Evolutionary conservation across 2,113 vertebrate genomes (phyloP), one percentile per base, ranked within the genome.

Genomic region (Osmerus mordax): DNA sequence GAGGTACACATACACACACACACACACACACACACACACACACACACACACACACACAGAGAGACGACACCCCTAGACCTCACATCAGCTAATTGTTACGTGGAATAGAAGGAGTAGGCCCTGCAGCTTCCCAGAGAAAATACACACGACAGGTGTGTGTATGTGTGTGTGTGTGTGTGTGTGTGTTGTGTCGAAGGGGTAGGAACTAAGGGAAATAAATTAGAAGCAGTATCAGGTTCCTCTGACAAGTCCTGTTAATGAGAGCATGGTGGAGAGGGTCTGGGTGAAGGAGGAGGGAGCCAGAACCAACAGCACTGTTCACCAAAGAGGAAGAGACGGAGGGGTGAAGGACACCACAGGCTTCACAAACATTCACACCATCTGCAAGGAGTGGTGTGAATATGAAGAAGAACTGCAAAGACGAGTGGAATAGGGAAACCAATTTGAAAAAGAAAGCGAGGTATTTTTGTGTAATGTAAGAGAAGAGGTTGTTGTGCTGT

Each of bases 171-270:
- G 74, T 12, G 41, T 32, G 36, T 7, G 61, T 32, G 60, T 68
- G 62, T 74, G 67, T 79, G 58, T 81, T 69, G 81, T 25, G 65
- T 47, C 13, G 18, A 21, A 55, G n/a, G 25, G 54, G 16, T 25
- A 18, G 19, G 58, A 65, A 72, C 47, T 79, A 84, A 90, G 87
- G 78, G 88, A 90, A 89, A 91, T 91, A 92, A 94, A 91, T 91
- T 89, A 87, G 90, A 86, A 84, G 86, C 69, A 87, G 78, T 89
- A 89, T 91, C 94, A 94, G 93, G 92, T 93, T 93, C 89, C 90
- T 91, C 90, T 93, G 89, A 93, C 93, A 88, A 89, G 91, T 92
- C 88, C 84, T 84, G 91, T 93, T 94, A 94, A 94, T 94, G 94
- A 92, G 92, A 91, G 91, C 92, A 90, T 89, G 90, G 87, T 93